A percentile compares a stretch with the other conserved stretches of the same genome.
These are phyloP conservation scores for Caenorhabditis latens DNA, from an alignment of 1,140 invertebrate genomes.

Conservation along the genomic window DNA sequence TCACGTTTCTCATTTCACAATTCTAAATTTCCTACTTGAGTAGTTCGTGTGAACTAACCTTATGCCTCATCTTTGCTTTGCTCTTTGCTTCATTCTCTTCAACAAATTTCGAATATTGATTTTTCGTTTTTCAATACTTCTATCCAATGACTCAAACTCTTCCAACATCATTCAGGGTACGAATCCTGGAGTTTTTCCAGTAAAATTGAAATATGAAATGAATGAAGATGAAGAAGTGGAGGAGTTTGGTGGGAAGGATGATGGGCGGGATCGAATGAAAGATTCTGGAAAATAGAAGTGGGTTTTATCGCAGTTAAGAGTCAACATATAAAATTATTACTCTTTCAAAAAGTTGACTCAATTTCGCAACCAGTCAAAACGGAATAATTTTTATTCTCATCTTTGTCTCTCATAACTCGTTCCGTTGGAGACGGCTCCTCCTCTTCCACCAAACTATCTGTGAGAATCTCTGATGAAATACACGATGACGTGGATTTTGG, in stretches of 20 bases:
- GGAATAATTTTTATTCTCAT: no score
- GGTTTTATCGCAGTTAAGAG: no score
- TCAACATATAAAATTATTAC: no score
- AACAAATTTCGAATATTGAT: not conserved
- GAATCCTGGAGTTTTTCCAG: not conserved
- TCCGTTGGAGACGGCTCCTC: not conserved
- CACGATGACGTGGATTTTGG: conserved; percentile 36
- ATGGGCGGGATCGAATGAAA: not conserved
- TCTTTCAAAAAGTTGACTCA: no score
- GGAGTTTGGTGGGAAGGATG: not conserved
- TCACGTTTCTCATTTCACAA: not conserved
- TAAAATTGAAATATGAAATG: conserved; percentile 20
- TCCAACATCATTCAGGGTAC: conserved; percentile 8
- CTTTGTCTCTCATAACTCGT: no score
- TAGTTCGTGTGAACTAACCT: no score
- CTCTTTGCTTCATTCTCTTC: conserved; percentile 23
- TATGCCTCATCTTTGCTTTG: conserved; percentile 35
- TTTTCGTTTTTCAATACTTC: conserved; percentile 28
- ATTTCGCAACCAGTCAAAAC: no score
- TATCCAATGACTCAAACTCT: conserved; percentile 4
- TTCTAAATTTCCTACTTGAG: no score
- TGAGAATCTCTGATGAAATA: not conserved
- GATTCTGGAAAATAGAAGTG: not conserved
- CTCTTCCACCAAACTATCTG: not conserved
- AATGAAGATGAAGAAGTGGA: not conserved